Evolutionary conservation across 2,797 vertebrate species (phyloP).

Genomic region (Oceanodroma leucorhoa): DNA sequence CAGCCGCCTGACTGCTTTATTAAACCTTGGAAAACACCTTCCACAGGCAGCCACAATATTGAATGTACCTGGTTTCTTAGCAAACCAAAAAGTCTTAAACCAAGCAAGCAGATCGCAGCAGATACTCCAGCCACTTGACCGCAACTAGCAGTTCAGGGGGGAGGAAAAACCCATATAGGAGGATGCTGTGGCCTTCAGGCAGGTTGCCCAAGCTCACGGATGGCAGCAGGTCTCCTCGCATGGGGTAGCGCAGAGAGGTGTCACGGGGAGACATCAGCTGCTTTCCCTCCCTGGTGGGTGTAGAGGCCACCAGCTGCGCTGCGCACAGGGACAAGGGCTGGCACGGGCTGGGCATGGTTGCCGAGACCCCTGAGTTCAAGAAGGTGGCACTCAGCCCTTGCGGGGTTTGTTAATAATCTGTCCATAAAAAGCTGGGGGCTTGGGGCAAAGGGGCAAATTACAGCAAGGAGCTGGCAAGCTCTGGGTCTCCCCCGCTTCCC

Average conservation of each 20-base stretch:
- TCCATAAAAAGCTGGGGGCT: neutral
- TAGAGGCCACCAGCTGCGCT: neutral
- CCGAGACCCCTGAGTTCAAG: neutral
- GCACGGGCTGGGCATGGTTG: too few species aligned
- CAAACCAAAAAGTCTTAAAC: neutral
- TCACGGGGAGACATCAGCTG: neutral
- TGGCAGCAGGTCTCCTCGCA: neutral
- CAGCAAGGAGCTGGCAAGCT: neutral
- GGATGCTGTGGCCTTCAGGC: neutral
- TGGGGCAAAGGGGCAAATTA: neutral
- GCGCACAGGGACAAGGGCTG: rapidly evolving
- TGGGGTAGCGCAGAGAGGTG: neutral
- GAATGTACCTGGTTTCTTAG: neutral
- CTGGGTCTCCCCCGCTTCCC: neutral
- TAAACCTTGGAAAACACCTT: neutral
- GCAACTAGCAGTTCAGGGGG: neutral
- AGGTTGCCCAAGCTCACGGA: neutral
- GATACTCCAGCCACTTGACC: rapidly evolving
- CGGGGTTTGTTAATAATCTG: neutral
- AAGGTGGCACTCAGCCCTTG: neutral
- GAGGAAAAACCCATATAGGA: neutral
- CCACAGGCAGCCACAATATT: neutral
- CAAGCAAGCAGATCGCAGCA: neutral
- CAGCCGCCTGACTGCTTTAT: neutral
- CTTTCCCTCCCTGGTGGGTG: neutral